phyloP scores from a whole-genome alignment of 2,113 vertebrate species.

The Ornithorhynchus anatinus region DNA sequence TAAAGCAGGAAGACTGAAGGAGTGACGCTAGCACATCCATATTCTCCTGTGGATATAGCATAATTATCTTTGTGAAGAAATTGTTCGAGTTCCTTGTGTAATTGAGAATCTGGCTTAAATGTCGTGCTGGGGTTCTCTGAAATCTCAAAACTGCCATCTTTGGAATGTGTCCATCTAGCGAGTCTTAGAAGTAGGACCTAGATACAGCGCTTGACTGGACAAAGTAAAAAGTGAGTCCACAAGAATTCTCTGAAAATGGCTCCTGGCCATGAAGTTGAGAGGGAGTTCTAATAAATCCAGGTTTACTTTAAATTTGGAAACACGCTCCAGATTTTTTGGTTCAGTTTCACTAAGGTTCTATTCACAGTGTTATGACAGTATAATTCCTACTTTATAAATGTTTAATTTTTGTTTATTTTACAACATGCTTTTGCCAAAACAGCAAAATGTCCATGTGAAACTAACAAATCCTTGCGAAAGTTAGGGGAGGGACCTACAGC shows the following conservation, averaged over 20 bases:
- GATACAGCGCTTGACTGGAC: slow-evolving; percentile 1
- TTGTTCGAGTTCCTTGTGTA: slow-evolving; percentile 4
- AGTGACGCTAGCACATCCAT: neutral
- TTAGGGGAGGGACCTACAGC: neutral
- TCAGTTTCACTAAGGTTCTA: neutral
- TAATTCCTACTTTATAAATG: slow-evolving; percentile 30
- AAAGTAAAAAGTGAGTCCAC: neutral
- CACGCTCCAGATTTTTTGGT: neutral
- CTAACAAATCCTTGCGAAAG: slow-evolving; percentile 10
- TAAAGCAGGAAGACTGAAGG: neutral
- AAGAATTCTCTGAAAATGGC: too few relatives aligned
- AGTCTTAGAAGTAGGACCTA: neutral
- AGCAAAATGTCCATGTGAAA: neutral
- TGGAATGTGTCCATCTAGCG: neutral
- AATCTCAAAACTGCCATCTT: neutral
- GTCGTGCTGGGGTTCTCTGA: neutral
- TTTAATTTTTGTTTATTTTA: neutral
- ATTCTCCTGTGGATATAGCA: neutral
- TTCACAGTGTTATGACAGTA: slow-evolving; percentile 15
- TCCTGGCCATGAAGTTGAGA: neutral
- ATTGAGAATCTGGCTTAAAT: neutral
- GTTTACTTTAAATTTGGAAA: neutral
- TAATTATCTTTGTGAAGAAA: neutral
- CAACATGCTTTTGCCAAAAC: neutral
- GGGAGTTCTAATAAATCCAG: neutral